These are phyloP conservation scores for Vireo altiloquus DNA, from an alignment of 2,113 vertebrate species.

Conservation along the genomic window DNA sequence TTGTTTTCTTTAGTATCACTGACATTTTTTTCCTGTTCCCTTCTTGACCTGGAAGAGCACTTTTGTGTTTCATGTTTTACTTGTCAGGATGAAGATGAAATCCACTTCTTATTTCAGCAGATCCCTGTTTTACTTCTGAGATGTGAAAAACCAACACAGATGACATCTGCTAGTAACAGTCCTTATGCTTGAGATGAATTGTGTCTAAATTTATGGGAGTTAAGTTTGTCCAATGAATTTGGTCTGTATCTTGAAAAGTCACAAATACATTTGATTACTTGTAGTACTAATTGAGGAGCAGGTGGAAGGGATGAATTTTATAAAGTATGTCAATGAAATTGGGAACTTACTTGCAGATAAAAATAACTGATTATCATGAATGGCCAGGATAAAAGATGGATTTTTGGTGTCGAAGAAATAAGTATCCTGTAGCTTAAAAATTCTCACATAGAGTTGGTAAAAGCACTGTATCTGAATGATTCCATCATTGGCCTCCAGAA, in stretches of 20 bases:
- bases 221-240: neutral
- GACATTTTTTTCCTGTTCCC: neutral
- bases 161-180: neutral
- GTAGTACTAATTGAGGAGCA: neutral
- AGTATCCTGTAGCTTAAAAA: neutral
- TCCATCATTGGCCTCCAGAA: neutral
- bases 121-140: neutral
- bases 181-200: neutral
- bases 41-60: neutral
- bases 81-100: neutral
- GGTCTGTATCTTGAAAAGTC: neutral
- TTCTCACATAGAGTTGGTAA: neutral
- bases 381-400: rapidly evolving
- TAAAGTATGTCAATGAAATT: neutral
- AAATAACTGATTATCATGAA: neutral
- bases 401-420: neutral
- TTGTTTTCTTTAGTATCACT: neutral
- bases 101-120: neutral
- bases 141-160: neutral
- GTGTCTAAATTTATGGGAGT: neutral
- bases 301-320: neutral
- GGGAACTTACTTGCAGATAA: neutral
- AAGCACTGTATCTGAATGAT: neutral
- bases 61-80: neutral
- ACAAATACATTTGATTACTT: neutral